A percentile compares a stretch with the other conserved stretches of the same genome.
phyloP scores from a whole-genome alignment of 2,797 vertebrate genomes.

The Pipistrellus pygmaeus region DNA sequence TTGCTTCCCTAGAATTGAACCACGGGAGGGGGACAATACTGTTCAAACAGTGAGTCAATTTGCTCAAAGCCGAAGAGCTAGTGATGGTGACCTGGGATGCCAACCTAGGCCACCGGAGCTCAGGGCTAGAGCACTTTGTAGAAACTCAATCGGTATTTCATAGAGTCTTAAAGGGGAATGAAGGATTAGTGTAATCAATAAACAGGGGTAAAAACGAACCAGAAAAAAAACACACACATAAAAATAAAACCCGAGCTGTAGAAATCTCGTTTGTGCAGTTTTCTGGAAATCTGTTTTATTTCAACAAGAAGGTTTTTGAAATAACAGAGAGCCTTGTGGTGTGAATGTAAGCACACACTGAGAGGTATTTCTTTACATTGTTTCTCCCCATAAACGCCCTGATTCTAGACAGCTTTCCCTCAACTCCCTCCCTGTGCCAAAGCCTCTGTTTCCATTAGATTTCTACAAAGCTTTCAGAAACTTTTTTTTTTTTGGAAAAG shows the following conservation, averaged over 20 bases:
- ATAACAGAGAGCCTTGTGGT: not conserved
- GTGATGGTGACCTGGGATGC: not conserved
- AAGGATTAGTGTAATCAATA: not conserved
- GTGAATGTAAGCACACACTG: not conserved
- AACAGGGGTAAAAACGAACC: not conserved
- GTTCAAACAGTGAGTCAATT: not conserved
- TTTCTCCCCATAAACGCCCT: slow-evolving; percentile 13
- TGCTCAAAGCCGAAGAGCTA: not conserved
- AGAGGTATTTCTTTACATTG: slow-evolving; percentile 27
- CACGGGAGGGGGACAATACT: not conserved
- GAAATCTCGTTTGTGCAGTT: not conserved
- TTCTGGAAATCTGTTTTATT: slow-evolving; percentile 7
- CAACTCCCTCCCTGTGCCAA: slow-evolving; percentile 40
- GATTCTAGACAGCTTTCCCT: slow-evolving; percentile 71
- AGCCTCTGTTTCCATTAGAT: slow-evolving; percentile 72
- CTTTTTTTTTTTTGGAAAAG: slow-evolving; percentile 68
- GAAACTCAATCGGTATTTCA: not conserved
- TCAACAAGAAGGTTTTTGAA: slow-evolving; percentile 8
- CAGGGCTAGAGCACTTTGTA: not conserved
- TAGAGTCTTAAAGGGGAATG: not conserved
- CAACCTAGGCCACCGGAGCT: not conserved
- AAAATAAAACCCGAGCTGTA: slow-evolving; percentile 55
- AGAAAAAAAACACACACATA: not conserved
- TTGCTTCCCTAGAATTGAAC: not conserved
- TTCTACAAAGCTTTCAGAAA: slow-evolving; percentile 76